phyloP scores from a whole-genome alignment of 2,797 vertebrate species.

The Chelonia mydas region DNA sequence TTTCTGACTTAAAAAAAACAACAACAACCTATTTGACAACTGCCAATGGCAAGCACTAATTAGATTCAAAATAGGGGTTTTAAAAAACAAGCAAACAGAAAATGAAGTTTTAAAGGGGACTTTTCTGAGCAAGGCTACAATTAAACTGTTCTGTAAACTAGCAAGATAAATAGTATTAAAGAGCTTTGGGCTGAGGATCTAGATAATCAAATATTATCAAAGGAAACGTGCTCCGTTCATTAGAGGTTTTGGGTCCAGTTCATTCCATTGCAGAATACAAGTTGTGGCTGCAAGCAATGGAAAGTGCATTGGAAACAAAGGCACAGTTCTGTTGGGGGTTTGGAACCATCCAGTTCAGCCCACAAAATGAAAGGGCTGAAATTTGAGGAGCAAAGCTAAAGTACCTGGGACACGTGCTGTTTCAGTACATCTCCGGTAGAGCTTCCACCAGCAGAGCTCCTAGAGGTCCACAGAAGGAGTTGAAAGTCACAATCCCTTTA shows the following conservation, averaged over 20 bases:
- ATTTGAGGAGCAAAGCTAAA: fast-evolving
- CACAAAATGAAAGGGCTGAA: fast-evolving
- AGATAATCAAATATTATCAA: background rate
- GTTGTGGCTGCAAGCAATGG: background rate
- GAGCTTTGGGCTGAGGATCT: background rate
- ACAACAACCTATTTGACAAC: background rate
- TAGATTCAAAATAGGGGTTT: background rate
- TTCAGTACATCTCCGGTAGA: background rate
- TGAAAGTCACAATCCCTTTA: background rate
- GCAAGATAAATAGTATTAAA: background rate
- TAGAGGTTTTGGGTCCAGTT: background rate
- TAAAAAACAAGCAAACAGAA: background rate
- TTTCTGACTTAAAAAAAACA: background rate
- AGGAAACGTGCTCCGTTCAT: background rate
- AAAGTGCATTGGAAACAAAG: background rate
- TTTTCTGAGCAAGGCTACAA: background rate
- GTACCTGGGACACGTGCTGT: background rate
- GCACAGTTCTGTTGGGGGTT: background rate
- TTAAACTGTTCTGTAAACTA: background rate
- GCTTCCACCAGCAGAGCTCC: background rate
- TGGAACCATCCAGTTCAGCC: background rate
- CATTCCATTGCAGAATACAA: background rate
- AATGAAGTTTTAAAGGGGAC: fast-evolving
- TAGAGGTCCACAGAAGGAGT: background rate
- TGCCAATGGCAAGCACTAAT: background rate